A percentile compares a stretch with the other conserved stretches of the same genome.
Conservation (phyloP, 2,888 invertebrate species). For the Meteorus colon region DNA sequence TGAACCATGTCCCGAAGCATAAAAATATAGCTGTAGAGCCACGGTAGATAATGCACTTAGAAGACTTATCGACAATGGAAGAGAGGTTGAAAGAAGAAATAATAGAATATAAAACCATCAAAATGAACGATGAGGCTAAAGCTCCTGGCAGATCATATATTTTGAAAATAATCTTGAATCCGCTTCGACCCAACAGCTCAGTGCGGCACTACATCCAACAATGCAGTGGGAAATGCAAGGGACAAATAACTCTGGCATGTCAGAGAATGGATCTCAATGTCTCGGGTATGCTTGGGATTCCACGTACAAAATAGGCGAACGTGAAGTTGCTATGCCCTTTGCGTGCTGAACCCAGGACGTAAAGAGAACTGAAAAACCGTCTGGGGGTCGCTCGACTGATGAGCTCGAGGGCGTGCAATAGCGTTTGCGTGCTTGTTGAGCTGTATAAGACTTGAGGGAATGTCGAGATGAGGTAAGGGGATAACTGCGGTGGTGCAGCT, state of each 20-base stretch:
- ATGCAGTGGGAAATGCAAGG: constrained; percentile 18
- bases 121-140: background rate
- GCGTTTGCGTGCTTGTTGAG: constrained; percentile 46
- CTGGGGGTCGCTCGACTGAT: constrained; percentile 42
- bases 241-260: constrained; percentile 36
- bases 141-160: background rate
- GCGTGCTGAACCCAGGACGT: constrained; percentile 27
- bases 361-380: constrained; percentile 8
- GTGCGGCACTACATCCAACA: background rate
- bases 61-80: no score
- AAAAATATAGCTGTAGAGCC: no score
- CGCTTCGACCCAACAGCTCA: background rate
- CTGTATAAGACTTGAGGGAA: constrained; percentile 9
- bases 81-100: background rate
- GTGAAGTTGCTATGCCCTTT: constrained; percentile 30
- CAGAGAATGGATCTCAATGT: constrained; percentile 16
- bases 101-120: background rate
- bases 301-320: constrained; percentile 22
- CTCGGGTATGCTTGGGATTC: constrained; percentile 36
- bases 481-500: background rate
- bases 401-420: constrained; percentile 45
- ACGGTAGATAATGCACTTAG: background rate
- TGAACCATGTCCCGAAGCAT: background rate
- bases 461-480: constrained; percentile 22
- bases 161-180: background rate